Evolutionary conservation across 2,888 invertebrate species (phyloP), one percentile per base, ranked within the genome.

Genomic region (Eucera pruinosa): DNA sequence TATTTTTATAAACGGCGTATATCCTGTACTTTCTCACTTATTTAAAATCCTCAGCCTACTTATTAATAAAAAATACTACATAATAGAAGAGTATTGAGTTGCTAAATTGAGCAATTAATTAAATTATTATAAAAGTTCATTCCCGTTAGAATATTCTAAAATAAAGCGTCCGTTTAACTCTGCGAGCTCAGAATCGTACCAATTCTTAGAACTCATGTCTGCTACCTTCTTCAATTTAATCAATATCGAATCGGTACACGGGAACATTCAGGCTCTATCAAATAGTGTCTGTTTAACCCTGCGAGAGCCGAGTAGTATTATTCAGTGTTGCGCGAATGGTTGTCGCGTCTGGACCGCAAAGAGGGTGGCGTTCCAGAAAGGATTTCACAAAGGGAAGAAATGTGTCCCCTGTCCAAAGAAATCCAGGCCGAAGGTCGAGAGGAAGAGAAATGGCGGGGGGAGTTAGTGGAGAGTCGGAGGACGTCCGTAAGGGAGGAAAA

Each of bases 401-500:
- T 55, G 66, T 61, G 73, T 55, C 75, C 39, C 30, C 62, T 54
- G 62, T 58, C 55, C 23, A 27, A 30, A n/a, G 61, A 62, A 71
- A 78, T 60, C 50, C 58, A 23, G 67, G 41, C 57, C 54, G 55
- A 67, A 66, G 71, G 55, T 64, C 66, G 78, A 50, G 48, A 18
- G 43, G 43, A 45, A 55, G 43, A 13, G 41, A 27, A 36, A 25
- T 20, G 4, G 39, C 20, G 18, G 43, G 41, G 15, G 68, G 65
- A 70, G 72, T 70, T 69, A 66, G 64, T 27, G 9, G 18, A 55
- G 52, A 62, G 62, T 23, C 18, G 69, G 54, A 68, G 36, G 66
- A 50, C 27, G 73, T 48, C 64, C 61, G 66, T 20, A 65, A 71
- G 62, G 47, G 67, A 47, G 73, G 65, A 75, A 79, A 80, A 80